Evolutionary conservation across 2,888 invertebrate genomes (phyloP), one percentile per base, ranked within the genome.

Genomic region (Nomada lathburiana): DNA sequence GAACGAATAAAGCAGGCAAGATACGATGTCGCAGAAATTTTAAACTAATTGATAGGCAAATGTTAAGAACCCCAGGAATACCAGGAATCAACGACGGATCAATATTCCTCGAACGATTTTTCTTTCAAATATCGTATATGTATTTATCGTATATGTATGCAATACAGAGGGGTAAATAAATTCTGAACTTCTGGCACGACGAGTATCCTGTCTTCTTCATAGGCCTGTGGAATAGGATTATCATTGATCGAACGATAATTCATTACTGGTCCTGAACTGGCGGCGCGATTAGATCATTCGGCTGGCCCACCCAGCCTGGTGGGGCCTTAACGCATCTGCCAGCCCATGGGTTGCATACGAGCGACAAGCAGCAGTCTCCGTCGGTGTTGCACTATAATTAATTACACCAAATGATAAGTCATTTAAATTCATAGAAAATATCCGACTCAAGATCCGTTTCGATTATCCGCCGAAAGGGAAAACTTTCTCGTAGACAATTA

Each of bases 281-380:
- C 47, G 67, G 5, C 9, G 1, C 20, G 0, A 18, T 0, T 0
- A 64, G 26, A 9, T 52, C 36, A 11, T 11, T 11, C 11, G 52
- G 50, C 2, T 29, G 10, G 29, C 10, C 53, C 16, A 13, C 20
- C 4, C 11, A 26, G 0, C 23, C 0, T 18, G 76, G n/a, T 18
- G 65, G 47, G 1, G 10, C 18, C 42, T 76, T 80, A 1, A 81
- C 85, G 53, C 90, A 90, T 13, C 85, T 77, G 2, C 23, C 16
- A 36, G 86, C 86, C 84, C 85, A 88, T 16, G 78, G 84, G 20
- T 90, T 83, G 69, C 90, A 90, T 0, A 69, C n/a, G 0, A 82
- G 80, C 47, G 42, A 26, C 0, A 0, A 1, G 23, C 90, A 90
- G 47, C 90, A 90, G 0, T 90, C 85, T 4, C 10, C 9, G 29